phyloP scores from a whole-genome alignment of 2,113 vertebrate genomes.

The Origma solitaria region DNA sequence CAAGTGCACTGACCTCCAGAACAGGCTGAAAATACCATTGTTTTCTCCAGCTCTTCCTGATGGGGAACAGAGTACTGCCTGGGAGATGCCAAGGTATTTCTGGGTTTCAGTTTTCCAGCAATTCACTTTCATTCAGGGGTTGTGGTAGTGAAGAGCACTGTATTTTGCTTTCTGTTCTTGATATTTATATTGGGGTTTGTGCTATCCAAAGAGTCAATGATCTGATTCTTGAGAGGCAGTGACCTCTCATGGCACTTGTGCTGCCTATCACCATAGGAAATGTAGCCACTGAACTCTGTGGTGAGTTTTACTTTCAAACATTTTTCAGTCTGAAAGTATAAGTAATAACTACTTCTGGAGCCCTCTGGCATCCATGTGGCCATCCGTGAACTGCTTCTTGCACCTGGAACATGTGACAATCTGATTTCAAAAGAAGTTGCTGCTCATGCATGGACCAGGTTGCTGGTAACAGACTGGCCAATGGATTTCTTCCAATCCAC shows the following conservation, averaged over 20 bases:
- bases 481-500: neutral
- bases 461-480: neutral
- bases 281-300: neutral
- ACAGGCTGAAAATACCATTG: neutral
- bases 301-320: neutral
- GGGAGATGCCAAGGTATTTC: neutral
- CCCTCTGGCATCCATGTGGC: neutral
- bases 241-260: neutral
- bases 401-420: neutral
- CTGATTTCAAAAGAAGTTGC: neutral
- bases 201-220: neutral
- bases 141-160: neutral
- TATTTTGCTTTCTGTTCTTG: neutral
- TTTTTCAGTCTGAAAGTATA: neutral
- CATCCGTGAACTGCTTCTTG: neutral
- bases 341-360: neutral
- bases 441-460: fast-evolving
- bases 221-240: neutral
- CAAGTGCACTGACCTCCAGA: neutral
- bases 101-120: neutral
- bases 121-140: neutral
- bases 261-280: neutral
- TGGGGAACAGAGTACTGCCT: neutral
- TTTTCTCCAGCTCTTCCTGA: neutral
- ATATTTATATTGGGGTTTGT: neutral